Base-by-base conservation (phyloP, 2,113 vertebrate genomes). In the Lasiurus cinereus region DNA sequence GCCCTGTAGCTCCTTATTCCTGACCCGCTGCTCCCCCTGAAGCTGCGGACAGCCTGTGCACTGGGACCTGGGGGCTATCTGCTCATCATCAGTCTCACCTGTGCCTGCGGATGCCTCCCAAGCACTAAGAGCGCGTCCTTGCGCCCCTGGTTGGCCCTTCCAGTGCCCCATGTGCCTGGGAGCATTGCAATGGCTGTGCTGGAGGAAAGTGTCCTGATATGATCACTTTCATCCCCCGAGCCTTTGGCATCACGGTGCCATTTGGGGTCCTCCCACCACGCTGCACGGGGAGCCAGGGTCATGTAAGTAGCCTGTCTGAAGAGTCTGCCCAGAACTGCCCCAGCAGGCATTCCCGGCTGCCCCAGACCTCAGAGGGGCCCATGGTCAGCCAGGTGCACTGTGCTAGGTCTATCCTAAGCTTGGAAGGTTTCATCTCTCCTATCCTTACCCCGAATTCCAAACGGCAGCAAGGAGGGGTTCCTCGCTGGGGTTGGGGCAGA, bases 391-490 rank as follows among this genome's bases (percentile, higher is more conserved):
- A 69, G 43, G 50, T 86, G 85, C 46, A 70, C 82, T 85, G 6
- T 50, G 72, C 64, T 69, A 86, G 62, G 74, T 36, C 90, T 64
- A 50, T 52, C 84, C 80, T 52, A 88, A 93, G 64, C 39, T 77
- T 88, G 27, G 59, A 92, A 70, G 90, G 52, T 84, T 95, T 39
- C 3, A 3, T 87, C 59, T 89, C n/a, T 83, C 36, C 50, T 56
- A 18, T 84, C 39, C 19, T 88, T 72, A 90, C 48, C 72, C 50
- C 54, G 64, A 83, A 91, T 85, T 94, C 67, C 91, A 92, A 82
- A 92, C 83, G 79, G 78, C 84, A 79, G 72, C 33, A 59, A 94
- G 90, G 90, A 77, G 90, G 72, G 31, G 90, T 73, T 77, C 52
- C 29, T 11, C 5, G 56, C 24, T n/a, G 59, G 52, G n/a, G 36